A percentile compares a stretch with the other conserved stretches of the same genome.
These are phyloP conservation scores for Acleris emargana DNA, from an alignment of 2,888 invertebrate genomes.

Conservation along the genomic window DNA sequence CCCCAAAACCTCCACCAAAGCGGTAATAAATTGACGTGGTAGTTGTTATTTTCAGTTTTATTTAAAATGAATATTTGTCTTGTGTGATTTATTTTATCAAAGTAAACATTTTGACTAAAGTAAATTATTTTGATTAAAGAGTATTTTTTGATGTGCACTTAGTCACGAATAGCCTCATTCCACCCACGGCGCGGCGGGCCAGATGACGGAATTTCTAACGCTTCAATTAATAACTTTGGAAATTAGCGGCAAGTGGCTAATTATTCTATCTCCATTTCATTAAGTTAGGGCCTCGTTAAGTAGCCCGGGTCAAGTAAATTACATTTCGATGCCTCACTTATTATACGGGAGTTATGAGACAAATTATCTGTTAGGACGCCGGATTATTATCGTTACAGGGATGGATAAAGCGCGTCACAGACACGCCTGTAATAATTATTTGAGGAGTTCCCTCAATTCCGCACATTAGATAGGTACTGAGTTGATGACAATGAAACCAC, in stretches of 20 bases:
- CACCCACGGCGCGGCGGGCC: constrained; percentile 53
- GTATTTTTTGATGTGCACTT: constrained; percentile 40
- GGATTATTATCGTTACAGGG: neutral
- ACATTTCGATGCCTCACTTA: constrained; percentile 47
- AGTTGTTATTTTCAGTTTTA: neutral
- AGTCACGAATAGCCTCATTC: constrained; percentile 41
- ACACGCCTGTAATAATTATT: too few species aligned
- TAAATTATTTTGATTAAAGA: constrained; percentile 31
- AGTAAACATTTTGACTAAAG: neutral
- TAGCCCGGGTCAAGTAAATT: constrained; percentile 53
- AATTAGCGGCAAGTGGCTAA: constrained; percentile 75
- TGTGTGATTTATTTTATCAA: neutral
- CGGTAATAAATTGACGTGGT: constrained; percentile 5
- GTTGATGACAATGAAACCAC: too few species aligned
- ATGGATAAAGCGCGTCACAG: too few species aligned
- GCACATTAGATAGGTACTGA: too few species aligned
- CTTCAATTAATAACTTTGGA: constrained; percentile 79
- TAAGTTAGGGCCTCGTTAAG: constrained; percentile 57
- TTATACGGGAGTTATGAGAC: constrained; percentile 35
- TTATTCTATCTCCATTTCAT: constrained; percentile 76
- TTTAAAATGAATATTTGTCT: neutral
- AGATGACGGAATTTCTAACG: constrained; percentile 75
- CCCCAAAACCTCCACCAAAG: constrained; percentile 45
- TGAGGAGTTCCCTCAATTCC: too few species aligned
- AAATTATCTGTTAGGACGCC: neutral